Conservation (phyloP, 2,888 invertebrate species). For the Calameuta idolon region DNA sequence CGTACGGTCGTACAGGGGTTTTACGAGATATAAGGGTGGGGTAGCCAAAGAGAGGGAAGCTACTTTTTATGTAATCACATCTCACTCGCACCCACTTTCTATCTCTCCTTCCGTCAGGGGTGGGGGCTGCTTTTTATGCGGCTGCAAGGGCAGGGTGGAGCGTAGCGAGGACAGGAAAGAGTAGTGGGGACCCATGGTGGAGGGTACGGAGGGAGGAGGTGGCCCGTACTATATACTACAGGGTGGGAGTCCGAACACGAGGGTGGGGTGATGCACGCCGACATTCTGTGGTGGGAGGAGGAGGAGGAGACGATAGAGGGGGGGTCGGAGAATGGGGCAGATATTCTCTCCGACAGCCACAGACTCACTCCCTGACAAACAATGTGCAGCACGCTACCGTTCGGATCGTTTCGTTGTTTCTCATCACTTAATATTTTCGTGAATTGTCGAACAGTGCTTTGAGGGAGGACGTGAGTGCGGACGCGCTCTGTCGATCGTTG, state of each 20-base stretch:
- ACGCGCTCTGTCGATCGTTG: neutral
- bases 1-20: conserved; percentile 30
- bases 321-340: conserved; percentile 20
- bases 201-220: conserved; percentile 36
- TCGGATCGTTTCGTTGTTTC: conserved; percentile 48
- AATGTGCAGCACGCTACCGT: conserved; percentile 62
- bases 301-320: conserved; percentile 23
- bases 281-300: conserved; percentile 22
- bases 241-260: conserved; percentile 29
- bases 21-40: conserved; percentile 17
- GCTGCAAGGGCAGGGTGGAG: conserved; percentile 33
- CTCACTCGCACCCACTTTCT: conserved; percentile 4
- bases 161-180: conserved; percentile 21
- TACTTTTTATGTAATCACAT: conserved; percentile 16
- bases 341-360: conserved; percentile 32
- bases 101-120: neutral
- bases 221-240: conserved; percentile 18
- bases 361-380: conserved; percentile 49
- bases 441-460: neutral
- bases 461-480: neutral
- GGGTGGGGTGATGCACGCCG: conserved; percentile 35
- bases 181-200: conserved; percentile 22
- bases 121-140: conserved; percentile 15
- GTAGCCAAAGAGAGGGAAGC: conserved; percentile 31
- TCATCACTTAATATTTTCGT: neutral